A percentile compares a stretch with the other conserved stretches of the same genome.
These are phyloP conservation scores for Zaprionus obscuricornis DNA, from an alignment of 2,888 invertebrate species.

Conservation along the genomic window DNA sequence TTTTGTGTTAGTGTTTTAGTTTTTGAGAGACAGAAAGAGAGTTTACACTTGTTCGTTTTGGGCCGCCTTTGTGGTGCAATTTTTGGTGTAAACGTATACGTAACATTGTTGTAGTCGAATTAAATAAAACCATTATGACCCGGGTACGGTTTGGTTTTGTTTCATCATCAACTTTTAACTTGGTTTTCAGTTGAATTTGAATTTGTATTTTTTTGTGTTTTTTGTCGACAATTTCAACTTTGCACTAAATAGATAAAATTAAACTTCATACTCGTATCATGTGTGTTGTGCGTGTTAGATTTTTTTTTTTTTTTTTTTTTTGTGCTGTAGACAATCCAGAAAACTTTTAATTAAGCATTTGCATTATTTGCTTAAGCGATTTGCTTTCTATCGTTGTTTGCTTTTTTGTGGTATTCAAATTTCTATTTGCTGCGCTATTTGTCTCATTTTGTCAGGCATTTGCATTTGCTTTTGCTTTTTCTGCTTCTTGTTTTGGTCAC, in stretches of 20 bases:
- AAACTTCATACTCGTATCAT: too few species aligned
- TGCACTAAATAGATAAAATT: too few species aligned
- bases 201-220: too few species aligned
- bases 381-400: slow-evolving; percentile 11
- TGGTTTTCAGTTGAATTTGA: slow-evolving; percentile 4
- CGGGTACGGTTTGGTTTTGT: too few species aligned
- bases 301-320: too few species aligned
- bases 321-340: too few species aligned
- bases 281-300: slow-evolving; percentile 1
- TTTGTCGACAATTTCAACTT: slow-evolving; percentile 21
- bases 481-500: too few species aligned
- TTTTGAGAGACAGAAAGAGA: too few species aligned
- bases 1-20: slow-evolving; percentile 46
- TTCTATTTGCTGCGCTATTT: slow-evolving; percentile 16
- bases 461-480: too few species aligned
- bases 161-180: slow-evolving; percentile 29
- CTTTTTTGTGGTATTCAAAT: slow-evolving; percentile 25
- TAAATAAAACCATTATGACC: slow-evolving; percentile 46
- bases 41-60: slow-evolving; percentile 40
- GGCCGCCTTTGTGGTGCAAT: slow-evolving; percentile 47
- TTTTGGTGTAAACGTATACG: slow-evolving; percentile 59
- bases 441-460: slow-evolving; percentile 22
- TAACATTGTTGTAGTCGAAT: slow-evolving; percentile 53
- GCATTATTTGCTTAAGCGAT: slow-evolving; percentile 26
- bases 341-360: slow-evolving; percentile 57